Conservation (phyloP, 2,113 vertebrate species). For the Menura novaehollandiae region DNA sequence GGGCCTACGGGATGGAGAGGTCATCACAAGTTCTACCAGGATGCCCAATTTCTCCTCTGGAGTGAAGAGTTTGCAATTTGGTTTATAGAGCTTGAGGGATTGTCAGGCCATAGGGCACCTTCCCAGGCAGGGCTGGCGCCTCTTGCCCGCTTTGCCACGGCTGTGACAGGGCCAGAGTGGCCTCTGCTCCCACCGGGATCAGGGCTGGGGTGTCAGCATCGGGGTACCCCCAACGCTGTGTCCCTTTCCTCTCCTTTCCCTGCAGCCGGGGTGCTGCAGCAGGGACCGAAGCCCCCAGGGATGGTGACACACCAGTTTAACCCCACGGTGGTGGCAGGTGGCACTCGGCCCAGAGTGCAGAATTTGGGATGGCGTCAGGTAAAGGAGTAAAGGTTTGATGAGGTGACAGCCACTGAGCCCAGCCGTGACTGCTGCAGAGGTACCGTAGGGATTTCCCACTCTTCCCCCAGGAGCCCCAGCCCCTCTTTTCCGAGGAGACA, state of each 20-base stretch:
- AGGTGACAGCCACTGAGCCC: slow-evolving; percentile 3
- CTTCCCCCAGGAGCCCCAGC: neutral
- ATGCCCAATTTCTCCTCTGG: slow-evolving; percentile 39
- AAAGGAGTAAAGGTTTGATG: neutral
- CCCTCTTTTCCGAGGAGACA: neutral
- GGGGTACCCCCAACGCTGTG: accelerated
- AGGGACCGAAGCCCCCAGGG: neutral
- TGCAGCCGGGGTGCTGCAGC: neutral
- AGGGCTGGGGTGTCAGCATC: neutral
- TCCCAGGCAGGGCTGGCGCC: neutral
- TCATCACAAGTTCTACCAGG: slow-evolving; percentile 18
- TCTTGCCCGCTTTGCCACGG: neutral
- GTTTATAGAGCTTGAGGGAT: slow-evolving; percentile 10
- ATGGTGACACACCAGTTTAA: neutral
- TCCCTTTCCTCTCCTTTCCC: neutral
- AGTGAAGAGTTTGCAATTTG: slow-evolving; percentile 29
- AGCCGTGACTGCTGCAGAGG: neutral
- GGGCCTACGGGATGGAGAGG: slow-evolving; percentile 18
- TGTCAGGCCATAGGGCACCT: neutral
- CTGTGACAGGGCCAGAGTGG: neutral
- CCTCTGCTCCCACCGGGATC: neutral
- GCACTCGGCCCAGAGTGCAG: accelerated
- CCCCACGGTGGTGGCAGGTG: neutral
- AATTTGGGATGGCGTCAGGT: neutral
- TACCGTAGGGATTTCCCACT: neutral